Evolutionary conservation across 2,888 invertebrate genomes (phyloP), one percentile per base, ranked within the genome.

Genomic region (Suillia variegata): DNA sequence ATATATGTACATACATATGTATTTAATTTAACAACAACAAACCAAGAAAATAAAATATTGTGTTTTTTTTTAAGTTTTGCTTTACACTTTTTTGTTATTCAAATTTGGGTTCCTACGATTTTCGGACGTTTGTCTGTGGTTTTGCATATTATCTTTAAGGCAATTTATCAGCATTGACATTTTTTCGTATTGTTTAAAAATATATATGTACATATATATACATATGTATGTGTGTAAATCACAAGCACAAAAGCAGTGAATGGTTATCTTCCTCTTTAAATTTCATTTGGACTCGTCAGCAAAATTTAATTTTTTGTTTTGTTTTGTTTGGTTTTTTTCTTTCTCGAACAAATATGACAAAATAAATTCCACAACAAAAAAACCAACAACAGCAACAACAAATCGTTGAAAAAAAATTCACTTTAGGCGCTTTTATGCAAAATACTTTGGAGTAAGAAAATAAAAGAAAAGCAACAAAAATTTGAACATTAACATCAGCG

Each of bases 101-200:
- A 17, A 38, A 38, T 38, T 13, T 38, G 38, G 4, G 12, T 38
- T n/a, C 38, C n/a, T 8, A n/a, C 38, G 6, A n/a, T 45, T 3
- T 45, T 18, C 20, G 45, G 17, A 6, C 45, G 45, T 13, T 20
- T 17, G 18, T 33, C 18, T 18, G 26, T 33, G 13, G 51, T 24
- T 51, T 51, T 51, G 51, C 51, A 51, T 51, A 33, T 51, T 51
- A 24, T 51, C 26, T 51, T 18, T 33, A 18, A 5, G 33, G 33
- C 33, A 31, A 51, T 51, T 51, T 33, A 51, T 51, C 51, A 51
- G 33, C 33, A 33, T 33, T 45, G 45, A 45, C 45, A 45, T 45
- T 45, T 45, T 45, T 45, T 45, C 18, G 20, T n/a, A n/a, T 38
- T 5, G 45, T 5, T 45, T 45, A n/a, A 13, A 38, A 13, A 38